phyloP scores from a whole-genome alignment of 2,888 invertebrate species.

The Dendrolimus houi region DNA sequence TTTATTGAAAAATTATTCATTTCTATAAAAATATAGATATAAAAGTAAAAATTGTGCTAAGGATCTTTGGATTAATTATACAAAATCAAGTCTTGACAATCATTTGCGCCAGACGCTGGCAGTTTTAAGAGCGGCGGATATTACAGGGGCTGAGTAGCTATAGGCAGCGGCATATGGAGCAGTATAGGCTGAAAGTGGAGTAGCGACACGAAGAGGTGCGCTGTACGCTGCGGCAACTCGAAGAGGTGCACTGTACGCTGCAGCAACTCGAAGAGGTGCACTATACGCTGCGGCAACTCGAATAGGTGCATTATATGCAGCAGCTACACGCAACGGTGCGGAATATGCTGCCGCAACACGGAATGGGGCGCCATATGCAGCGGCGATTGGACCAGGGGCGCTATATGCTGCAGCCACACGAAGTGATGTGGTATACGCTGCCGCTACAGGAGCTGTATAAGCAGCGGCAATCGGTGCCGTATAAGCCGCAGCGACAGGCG shows the following conservation, averaged over 20 bases:
- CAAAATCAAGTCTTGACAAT: neutral
- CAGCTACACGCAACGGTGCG: conserved; percentile 22
- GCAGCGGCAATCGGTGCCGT: conserved; percentile 29
- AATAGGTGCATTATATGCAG: conserved; percentile 26
- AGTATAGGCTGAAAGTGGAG: neutral
- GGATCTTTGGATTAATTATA: conserved; percentile 4
- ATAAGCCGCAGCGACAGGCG: conserved; percentile 28
- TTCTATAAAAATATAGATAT: neutral
- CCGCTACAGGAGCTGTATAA: conserved; percentile 38
- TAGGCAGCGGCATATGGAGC: neutral
- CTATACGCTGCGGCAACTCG: conserved; percentile 24
- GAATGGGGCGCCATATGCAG: conserved; percentile 23
- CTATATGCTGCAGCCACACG: conserved; percentile 36
- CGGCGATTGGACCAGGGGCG: conserved; percentile 29
- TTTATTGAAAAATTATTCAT: too few relatives aligned
- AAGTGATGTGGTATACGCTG: conserved; percentile 47
- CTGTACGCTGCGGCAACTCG: conserved; percentile 27
- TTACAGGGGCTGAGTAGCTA: neutral
- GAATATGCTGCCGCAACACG: conserved; percentile 29
- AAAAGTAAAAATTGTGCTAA: neutral
- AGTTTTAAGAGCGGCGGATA: too few relatives aligned
- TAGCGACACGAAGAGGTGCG: conserved; percentile 16
- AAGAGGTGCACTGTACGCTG: conserved; percentile 21
- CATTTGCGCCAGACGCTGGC: neutral
- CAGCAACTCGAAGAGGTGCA: conserved; percentile 16